Percentiles rank a stretch among this genome's conserved stretches.
phyloP scores from a whole-genome alignment of 2,797 vertebrate species.

The Falco peregrinus region DNA sequence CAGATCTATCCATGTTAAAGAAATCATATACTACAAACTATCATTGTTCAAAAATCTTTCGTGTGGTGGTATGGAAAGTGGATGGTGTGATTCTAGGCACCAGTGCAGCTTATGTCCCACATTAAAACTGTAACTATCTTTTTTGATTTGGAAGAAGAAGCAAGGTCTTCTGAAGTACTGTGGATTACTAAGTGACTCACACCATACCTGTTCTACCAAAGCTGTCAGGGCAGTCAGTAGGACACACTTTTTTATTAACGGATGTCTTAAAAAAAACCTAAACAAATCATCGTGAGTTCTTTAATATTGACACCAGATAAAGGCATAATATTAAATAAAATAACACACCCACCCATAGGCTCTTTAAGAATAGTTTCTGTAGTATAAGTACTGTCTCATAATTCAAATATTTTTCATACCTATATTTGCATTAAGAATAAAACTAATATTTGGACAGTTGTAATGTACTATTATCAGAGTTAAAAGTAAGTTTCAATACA shows the following conservation, averaged over 20 bases:
- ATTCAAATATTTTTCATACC: background rate
- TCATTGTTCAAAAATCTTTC: background rate
- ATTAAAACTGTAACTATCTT: background rate
- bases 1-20: background rate
- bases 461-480: background rate
- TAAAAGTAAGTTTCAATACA: background rate
- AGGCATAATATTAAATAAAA: background rate
- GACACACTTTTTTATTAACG: background rate
- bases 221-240: background rate
- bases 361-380: background rate
- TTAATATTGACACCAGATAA: background rate
- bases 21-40: background rate
- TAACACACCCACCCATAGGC: background rate
- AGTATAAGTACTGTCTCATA: background rate
- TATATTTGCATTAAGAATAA: background rate
- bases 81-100: background rate
- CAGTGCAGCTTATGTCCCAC: background rate
- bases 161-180: background rate
- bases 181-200: background rate
- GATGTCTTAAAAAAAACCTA: background rate
- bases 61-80: background rate
- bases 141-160: background rate
- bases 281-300: background rate
- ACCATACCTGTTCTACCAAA: background rate
- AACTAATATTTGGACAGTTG: background rate